Conservation (phyloP, 1,140 invertebrate genomes). For the Thereuonema tuberculata region DNA sequence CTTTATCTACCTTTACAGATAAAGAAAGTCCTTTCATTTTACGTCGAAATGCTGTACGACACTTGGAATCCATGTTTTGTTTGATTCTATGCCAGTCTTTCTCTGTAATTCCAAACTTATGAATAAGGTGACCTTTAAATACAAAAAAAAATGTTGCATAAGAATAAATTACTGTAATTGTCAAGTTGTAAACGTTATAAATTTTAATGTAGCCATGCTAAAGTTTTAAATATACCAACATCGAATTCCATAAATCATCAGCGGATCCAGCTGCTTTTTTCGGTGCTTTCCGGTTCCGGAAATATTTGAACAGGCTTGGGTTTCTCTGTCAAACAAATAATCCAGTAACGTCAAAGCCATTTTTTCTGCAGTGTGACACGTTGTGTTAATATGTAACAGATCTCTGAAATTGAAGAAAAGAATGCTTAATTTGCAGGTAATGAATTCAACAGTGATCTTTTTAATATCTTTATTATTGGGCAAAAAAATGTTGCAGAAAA, state of each 20-base stretch:
- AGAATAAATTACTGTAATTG: neutral
- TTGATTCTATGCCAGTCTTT: conserved; percentile 41
- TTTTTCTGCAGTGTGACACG: conserved; percentile 40
- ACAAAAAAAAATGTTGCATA: neutral
- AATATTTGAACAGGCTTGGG: conserved; percentile 38
- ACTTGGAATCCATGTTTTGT: conserved; percentile 43
- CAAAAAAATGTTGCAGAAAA: no score
- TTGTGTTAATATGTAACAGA: conserved; percentile 39
- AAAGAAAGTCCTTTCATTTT: conserved; percentile 12
- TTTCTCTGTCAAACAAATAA: conserved; percentile 39
- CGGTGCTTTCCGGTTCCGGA: conserved; percentile 40
- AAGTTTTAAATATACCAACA: conserved; percentile 27
- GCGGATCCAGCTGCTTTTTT: conserved; percentile 40
- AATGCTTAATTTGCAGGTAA: no score
- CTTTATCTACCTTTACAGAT: neutral
- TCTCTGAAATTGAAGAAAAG: conserved; percentile 28
- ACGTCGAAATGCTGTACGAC: conserved; percentile 36
- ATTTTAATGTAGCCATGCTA: no score
- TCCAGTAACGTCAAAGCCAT: conserved; percentile 41
- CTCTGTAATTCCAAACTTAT: conserved; percentile 37
- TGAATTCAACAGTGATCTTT: neutral
- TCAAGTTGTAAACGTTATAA: no score
- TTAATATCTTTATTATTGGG: neutral
- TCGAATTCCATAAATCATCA: conserved; percentile 41
- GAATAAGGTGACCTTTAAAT: conserved; percentile 34